Evolutionary conservation across 2,797 vertebrate genomes (phyloP).

Genomic region (Amazona finschi): DNA sequence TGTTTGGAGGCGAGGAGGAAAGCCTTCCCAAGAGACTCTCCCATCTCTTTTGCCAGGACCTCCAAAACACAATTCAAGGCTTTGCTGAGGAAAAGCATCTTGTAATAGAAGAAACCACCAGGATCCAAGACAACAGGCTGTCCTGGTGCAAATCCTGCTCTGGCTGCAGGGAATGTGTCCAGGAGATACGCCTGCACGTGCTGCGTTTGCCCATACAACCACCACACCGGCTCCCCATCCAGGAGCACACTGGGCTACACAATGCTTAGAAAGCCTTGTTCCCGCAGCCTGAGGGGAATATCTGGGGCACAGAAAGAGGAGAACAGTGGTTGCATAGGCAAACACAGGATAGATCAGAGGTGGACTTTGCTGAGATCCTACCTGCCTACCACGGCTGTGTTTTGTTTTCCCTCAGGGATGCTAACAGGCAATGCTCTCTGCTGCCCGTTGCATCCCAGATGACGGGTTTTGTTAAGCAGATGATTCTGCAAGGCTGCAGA

Average conservation of each 20-base stretch:
- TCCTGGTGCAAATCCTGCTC: neutral
- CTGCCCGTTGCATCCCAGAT: neutral
- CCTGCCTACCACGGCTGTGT: neutral
- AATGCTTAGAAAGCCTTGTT: neutral
- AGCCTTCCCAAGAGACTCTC: neutral
- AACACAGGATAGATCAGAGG: neutral
- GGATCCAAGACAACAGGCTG: neutral
- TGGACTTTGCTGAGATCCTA: neutral
- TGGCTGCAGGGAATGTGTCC: rapidly evolving
- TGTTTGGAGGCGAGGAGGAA: neutral
- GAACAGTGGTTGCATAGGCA: neutral
- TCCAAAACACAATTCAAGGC: neutral
- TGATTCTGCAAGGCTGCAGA: neutral
- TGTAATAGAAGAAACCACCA: neutral
- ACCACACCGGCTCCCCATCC: neutral
- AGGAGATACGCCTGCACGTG: rapidly evolving
- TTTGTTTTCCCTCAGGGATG: neutral
- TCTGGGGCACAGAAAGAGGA: neutral
- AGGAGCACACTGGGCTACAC: neutral
- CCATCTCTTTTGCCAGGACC: neutral
- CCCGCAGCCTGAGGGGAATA: neutral
- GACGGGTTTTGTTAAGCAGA: neutral
- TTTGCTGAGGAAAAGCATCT: neutral
- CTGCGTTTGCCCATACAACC: neutral
- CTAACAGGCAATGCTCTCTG: neutral